Conservation (phyloP, 1,140 invertebrate genomes). For the silkworm (Bombyx mori) region ASM3026992v2 NC_085122.1:10773001-10773500, state of each 20-base stretch:
- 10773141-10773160: slow-evolving; percentile 7
- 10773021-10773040: slow-evolving; percentile 7
- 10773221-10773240: slow-evolving; percentile 3
- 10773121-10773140: slow-evolving; percentile 15
- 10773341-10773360: no score
- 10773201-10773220: slow-evolving; percentile 1
- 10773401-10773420: neutral
- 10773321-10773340: no score
- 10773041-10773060: slow-evolving; percentile 9
- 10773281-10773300: slow-evolving; percentile 7
- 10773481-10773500: no score
- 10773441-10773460: no score
- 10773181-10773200: slow-evolving; percentile 14
- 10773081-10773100: slow-evolving; percentile 12
- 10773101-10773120: slow-evolving; percentile 15
- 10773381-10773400: neutral
- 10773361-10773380: neutral
- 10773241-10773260: slow-evolving; percentile 11
- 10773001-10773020: slow-evolving; percentile 3
- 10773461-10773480: no score
- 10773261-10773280: slow-evolving; percentile 7
- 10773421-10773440: no score
- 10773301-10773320: no score
- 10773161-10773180: slow-evolving; percentile 13
- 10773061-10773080: slow-evolving; percentile 4